Base-by-base conservation (phyloP, 2,113 vertebrate genomes). In the Onychostruthus taczanowskii region DNA sequence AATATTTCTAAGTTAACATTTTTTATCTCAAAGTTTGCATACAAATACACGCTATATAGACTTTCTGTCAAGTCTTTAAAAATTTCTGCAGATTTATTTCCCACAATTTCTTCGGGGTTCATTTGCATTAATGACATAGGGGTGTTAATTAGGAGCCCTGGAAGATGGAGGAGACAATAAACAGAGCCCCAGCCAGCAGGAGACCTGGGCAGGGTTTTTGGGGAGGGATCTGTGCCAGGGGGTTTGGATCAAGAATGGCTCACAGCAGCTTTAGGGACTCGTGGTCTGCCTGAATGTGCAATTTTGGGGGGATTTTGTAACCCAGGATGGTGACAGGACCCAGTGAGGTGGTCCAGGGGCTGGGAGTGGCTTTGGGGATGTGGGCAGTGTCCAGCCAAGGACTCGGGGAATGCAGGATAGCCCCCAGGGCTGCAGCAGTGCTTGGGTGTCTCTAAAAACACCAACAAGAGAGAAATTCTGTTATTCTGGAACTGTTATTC, bases 291-390 rank as follows among this genome's bases (percentile, higher is more conserved):
- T 39, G 43, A 26, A 9, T 16, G 4, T 15, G 43, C 21, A 0
- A 13, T 35, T 39, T n/a, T 28, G 1, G 0, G 58, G n/a, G 39
- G 6, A 0, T 55, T 39, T 26, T 20, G 33, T 53, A 3, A 15
- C 11, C n/a, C 0, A 6, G 44, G 64, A 8, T 19, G 59, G 21
- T 7, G 5, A 1, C 18, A 2, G 16, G 23, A 23, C 4, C 21
- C 2, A 4, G 0, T 28, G 69, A 23, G 80, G 19, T 18, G 22
- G 11, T 23, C 7, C 31, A 27, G 23, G 83, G 33, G 1, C 55
- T 64, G 68, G 78, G 3, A 49, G 16, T 8, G 11, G 21, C 3
- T 11, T 1, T 6, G 39, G 52, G 73, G 73, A 27, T 28, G 2
- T 4, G n/a, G n/a, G 3, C 4, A 33, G 37, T 55, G 53, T 26